Conservation (phyloP, 1,140 invertebrate species). For the Lysiphlebus fabarum region DNA sequence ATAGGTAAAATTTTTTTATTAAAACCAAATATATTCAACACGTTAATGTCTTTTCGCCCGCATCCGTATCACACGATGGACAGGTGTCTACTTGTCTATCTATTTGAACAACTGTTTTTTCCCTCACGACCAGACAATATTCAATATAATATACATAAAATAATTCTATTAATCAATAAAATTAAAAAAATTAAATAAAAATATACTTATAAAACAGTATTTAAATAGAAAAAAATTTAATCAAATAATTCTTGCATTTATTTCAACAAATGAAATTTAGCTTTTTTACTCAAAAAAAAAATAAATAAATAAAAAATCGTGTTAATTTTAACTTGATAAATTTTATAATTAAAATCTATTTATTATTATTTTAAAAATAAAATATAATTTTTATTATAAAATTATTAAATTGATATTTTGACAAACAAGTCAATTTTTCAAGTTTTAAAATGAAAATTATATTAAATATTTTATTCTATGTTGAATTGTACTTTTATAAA, state of each 20-base stretch:
- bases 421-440: not conserved
- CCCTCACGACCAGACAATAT: constrained; percentile 7
- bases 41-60: constrained; percentile 17
- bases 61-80: constrained; percentile 18
- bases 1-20: not conserved
- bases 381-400: too few relatives aligned
- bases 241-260: too few relatives aligned
- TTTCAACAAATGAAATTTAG: too few relatives aligned
- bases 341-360: too few relatives aligned
- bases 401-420: too few relatives aligned
- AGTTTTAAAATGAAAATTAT: not conserved
- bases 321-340: too few relatives aligned
- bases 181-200: too few relatives aligned
- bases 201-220: too few relatives aligned
- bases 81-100: constrained; percentile 19
- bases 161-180: not conserved
- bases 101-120: constrained; percentile 5
- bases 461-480: not conserved
- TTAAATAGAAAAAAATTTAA: too few relatives aligned
- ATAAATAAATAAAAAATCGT: too few relatives aligned
- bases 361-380: too few relatives aligned
- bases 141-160: not conserved
- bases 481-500: not conserved
- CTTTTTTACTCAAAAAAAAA: too few relatives aligned
- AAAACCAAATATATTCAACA: constrained; percentile 5